Conservation (phyloP, 2,888 invertebrate species). For the Allygus modestus region DNA sequence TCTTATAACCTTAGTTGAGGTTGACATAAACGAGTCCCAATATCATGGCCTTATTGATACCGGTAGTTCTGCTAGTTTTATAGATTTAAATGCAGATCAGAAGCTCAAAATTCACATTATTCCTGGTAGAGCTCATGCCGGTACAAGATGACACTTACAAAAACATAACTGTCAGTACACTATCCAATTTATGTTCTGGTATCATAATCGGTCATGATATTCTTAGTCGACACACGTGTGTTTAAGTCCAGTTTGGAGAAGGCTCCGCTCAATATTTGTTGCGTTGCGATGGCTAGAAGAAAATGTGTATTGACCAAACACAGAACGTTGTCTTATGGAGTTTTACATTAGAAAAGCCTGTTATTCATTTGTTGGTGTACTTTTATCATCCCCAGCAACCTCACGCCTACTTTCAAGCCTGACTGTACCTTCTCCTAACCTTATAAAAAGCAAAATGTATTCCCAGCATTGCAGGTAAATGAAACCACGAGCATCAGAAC, state of each 20-base stretch:
- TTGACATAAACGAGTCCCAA: not conserved
- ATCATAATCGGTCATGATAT: not conserved
- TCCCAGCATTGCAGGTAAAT: too few species aligned
- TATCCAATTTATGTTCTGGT: not conserved
- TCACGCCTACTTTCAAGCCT: too few species aligned
- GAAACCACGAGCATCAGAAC: too few species aligned
- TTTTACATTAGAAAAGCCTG: too few species aligned
- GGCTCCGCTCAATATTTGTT: not conserved
- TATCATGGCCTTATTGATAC: not conserved
- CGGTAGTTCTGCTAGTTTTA: constrained; percentile 9
- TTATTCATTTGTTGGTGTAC: too few species aligned
- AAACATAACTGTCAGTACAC: not conserved
- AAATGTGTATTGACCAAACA: too few species aligned
- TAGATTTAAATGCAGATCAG: not conserved
- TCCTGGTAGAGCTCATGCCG: not conserved
- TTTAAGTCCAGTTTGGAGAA: not conserved
- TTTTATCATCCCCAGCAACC: too few species aligned
- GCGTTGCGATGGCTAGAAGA: not conserved
- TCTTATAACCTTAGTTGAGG: not conserved
- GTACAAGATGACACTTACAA: not conserved
- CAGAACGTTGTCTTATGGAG: too few species aligned
- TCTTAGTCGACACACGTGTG: not conserved
- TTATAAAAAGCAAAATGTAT: too few species aligned
- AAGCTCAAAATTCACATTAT: not conserved
- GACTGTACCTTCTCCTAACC: too few species aligned